Evolutionary conservation across 2,113 vertebrate genomes (phyloP).

Genomic region (Pseudopodoces humilis): DNA sequence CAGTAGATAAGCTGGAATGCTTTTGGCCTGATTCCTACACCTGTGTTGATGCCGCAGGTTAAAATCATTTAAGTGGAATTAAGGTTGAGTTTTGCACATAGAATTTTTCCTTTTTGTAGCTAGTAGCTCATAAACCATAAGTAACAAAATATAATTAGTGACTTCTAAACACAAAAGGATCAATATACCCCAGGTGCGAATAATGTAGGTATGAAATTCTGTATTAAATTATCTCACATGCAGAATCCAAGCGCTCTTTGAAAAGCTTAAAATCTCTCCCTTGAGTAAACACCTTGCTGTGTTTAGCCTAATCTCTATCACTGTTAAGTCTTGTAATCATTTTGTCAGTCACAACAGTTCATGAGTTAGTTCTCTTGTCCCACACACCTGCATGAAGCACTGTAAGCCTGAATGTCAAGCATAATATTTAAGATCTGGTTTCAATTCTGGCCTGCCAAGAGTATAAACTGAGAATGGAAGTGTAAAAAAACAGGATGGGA

Average conservation of each 20-base stretch:
- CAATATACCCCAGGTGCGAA: background rate
- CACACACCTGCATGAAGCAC: background rate
- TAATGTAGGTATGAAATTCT: background rate
- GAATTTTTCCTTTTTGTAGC: background rate
- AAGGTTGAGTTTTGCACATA: background rate
- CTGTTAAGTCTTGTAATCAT: background rate
- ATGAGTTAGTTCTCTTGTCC: background rate
- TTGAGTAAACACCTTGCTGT: fast-evolving
- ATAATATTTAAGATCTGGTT: background rate
- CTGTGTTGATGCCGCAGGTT: background rate
- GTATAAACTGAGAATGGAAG: background rate
- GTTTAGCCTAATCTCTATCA: background rate
- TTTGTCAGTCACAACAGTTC: background rate
- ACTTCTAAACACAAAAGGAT: background rate
- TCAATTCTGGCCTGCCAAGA: background rate
- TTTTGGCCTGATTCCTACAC: background rate
- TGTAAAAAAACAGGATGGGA: background rate
- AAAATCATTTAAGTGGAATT: background rate
- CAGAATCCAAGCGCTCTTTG: background rate
- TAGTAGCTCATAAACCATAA: background rate
- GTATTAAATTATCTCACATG: background rate
- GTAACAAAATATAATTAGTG: background rate
- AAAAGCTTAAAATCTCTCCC: background rate
- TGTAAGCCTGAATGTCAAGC: background rate
- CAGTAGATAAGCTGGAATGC: background rate